phyloP scores from a whole-genome alignment of 2,113 vertebrate species.

The Desmodus rotundus region DNA sequence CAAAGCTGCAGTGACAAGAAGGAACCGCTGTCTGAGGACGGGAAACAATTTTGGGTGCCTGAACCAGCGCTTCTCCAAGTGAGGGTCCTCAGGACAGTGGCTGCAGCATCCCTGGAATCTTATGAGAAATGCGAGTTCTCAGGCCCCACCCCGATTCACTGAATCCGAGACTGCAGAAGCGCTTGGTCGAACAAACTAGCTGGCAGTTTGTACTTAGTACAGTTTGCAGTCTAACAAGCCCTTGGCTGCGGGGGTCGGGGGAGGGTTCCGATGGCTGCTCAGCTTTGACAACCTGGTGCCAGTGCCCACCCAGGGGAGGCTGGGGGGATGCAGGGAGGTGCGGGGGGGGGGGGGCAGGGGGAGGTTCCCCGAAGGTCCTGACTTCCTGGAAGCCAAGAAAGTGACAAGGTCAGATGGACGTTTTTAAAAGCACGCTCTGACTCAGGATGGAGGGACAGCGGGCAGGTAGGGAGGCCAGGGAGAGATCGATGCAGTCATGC shows the following conservation, averaged over 20 bases:
- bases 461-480: background rate
- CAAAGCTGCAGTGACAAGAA: background rate
- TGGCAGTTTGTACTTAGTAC: background rate
- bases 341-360: no score
- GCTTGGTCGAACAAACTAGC: background rate
- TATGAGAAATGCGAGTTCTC: background rate
- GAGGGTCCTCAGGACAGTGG: background rate
- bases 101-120: background rate
- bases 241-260: background rate
- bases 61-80: background rate
- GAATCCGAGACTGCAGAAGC: background rate
- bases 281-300: background rate
- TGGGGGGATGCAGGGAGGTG: no score
- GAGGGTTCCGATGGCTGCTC: no score
- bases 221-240: background rate
- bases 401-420: background rate
- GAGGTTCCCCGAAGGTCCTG: background rate
- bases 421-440: background rate
- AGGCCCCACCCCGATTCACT: background rate
- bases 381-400: background rate
- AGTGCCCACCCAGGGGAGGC: background rate
- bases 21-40: background rate
- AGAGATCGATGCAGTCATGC: background rate
- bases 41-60: background rate
- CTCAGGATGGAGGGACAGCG: background rate